These are phyloP conservation scores for Erythrolamprus reginae DNA, from an alignment of 2,113 vertebrate genomes.

Conservation along the genomic window DNA sequence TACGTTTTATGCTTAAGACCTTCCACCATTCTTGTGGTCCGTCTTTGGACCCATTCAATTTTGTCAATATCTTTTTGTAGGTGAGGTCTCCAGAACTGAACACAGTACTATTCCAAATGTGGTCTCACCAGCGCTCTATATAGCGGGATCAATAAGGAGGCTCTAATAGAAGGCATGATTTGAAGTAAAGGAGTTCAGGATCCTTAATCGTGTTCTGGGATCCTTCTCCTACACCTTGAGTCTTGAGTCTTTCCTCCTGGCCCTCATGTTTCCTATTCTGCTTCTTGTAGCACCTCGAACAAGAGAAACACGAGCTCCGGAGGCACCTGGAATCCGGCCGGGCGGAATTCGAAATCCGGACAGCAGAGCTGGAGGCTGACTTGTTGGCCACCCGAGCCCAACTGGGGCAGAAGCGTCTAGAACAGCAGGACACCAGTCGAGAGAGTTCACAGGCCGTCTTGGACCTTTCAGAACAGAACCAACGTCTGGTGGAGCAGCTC, in stretches of 20 bases:
- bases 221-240: no score
- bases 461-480: constrained; percentile 67
- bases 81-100: no score
- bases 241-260: background rate
- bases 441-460: constrained; percentile 48
- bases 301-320: constrained; percentile 65
- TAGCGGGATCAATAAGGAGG: no score
- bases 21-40: no score
- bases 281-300: constrained; percentile 16
- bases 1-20: no score
- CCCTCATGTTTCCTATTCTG: background rate
- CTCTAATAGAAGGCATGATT: background rate
- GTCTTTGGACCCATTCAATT: no score
- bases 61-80: no score
- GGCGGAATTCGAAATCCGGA: constrained; percentile 60
- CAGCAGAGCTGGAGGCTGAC: constrained; percentile 63
- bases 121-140: no score
- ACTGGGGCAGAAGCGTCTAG: constrained; percentile 56
- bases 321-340: constrained; percentile 53
- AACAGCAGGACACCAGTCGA: constrained; percentile 59
- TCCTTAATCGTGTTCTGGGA: background rate
- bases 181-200: background rate
- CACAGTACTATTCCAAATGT: no score
- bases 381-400: constrained; percentile 46
- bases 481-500: constrained; percentile 65